Evolutionary conservation across 2,888 invertebrate genomes (phyloP).

Genomic region (Rhogogaster chlorosoma): DNA sequence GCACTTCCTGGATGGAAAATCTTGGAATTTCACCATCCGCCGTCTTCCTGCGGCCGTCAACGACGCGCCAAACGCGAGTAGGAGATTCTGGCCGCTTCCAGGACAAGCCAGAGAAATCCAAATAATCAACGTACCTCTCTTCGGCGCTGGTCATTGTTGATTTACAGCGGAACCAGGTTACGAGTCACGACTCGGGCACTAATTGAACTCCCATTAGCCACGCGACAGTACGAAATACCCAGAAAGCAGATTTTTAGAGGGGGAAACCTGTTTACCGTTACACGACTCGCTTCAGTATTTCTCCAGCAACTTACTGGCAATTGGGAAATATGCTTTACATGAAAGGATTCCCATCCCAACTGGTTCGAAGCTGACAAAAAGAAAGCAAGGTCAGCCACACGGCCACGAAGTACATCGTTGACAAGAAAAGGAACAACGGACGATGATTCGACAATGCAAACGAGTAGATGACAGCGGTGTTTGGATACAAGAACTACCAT

Average conservation of each 20-base stretch:
- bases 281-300: neutral
- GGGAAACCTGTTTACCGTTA: slow-evolving; percentile 14
- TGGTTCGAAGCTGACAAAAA: neutral
- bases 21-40: slow-evolving; percentile 54
- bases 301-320: neutral
- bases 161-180: neutral
- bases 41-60: slow-evolving; percentile 61
- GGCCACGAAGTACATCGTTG: neutral
- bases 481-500: neutral
- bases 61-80: slow-evolving; percentile 66
- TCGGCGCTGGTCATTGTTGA: neutral
- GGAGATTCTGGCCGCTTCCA: slow-evolving; percentile 64
- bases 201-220: neutral
- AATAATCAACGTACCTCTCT: slow-evolving; percentile 17
- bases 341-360: neutral
- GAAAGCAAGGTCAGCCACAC: neutral
- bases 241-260: neutral
- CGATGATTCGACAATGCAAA: no score
- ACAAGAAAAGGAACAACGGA: neutral
- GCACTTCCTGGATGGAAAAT: slow-evolving; percentile 71
- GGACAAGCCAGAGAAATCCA: slow-evolving; percentile 48
- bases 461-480: neutral
- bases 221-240: neutral
- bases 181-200: neutral
- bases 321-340: neutral